phyloP scores from a whole-genome alignment of 1,140 invertebrate genomes.

The Penaeus indicus region DNA sequence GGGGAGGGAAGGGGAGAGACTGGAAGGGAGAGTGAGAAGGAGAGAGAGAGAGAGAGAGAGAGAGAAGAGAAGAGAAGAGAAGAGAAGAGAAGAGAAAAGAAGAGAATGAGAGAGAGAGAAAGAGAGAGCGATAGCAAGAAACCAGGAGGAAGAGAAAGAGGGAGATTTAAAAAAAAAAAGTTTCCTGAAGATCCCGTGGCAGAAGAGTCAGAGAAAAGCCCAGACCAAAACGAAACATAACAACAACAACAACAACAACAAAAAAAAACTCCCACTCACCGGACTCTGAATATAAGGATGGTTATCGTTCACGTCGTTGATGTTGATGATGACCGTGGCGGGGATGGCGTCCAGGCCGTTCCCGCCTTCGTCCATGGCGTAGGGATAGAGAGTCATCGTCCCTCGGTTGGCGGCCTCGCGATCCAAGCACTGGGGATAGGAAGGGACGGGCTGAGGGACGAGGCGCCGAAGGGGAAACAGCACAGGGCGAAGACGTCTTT shows the following conservation, averaged over 20 bases:
- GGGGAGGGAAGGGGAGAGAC: too few species aligned
- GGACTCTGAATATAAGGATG: slow-evolving; percentile 64
- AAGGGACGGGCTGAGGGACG: neutral
- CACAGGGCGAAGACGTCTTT: too few species aligned
- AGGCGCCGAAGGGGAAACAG: too few species aligned
- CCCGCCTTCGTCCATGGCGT: slow-evolving; percentile 56
- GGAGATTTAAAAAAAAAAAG: too few species aligned
- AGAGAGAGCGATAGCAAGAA: neutral
- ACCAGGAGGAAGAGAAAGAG: neutral
- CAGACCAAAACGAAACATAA: neutral
- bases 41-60: too few species aligned
- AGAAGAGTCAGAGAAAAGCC: neutral
- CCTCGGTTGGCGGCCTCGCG: slow-evolving; percentile 56
- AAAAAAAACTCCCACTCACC: slow-evolving; percentile 26
- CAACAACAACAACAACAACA: neutral
- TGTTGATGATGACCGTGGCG: slow-evolving; percentile 50
- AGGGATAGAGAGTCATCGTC: slow-evolving; percentile 57
- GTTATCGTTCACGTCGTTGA: slow-evolving; percentile 63
- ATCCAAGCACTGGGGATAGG: slow-evolving; percentile 57
- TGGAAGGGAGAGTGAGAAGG: too few species aligned
- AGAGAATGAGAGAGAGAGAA: too few species aligned
- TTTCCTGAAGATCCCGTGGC: neutral
- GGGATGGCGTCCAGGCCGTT: slow-evolving; percentile 55
- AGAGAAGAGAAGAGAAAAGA: neutral
- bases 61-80: neutral